Conservation (phyloP, 2,888 invertebrate species). For the Eristalis pertinax region DNA sequence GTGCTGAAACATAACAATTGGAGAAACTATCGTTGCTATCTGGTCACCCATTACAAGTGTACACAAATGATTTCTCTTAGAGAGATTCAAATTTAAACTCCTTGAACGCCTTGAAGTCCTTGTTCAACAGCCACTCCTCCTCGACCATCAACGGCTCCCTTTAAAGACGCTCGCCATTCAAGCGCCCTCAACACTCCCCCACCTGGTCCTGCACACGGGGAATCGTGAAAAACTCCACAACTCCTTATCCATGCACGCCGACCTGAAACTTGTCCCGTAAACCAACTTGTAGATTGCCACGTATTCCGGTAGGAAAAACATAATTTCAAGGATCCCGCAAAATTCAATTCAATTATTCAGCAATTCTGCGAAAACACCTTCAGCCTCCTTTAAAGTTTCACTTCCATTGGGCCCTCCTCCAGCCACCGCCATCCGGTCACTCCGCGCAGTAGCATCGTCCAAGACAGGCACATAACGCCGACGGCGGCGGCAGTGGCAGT, state of each 20-base stretch:
- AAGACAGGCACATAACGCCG: background rate
- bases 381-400: background rate
- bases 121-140: too few species aligned
- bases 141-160: too few species aligned
- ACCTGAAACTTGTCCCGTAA: background rate
- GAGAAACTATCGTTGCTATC: too few species aligned
- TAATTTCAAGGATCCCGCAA: background rate
- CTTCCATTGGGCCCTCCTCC: background rate
- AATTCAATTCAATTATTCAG: constrained; percentile 2
- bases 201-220: too few species aligned
- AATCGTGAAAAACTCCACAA: background rate
- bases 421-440: background rate
- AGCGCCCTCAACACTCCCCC: too few species aligned
- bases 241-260: background rate
- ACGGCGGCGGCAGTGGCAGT: background rate
- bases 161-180: too few species aligned
- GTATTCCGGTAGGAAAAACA: background rate
- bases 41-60: too few species aligned
- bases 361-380: background rate
- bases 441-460: too few species aligned
- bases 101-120: too few species aligned
- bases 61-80: too few species aligned
- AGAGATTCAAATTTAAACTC: too few species aligned
- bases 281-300: background rate
- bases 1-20: too few species aligned